Evolutionary conservation across 2,797 vertebrate species (phyloP).

Genomic region (Orientallactaga sibirica): DNA sequence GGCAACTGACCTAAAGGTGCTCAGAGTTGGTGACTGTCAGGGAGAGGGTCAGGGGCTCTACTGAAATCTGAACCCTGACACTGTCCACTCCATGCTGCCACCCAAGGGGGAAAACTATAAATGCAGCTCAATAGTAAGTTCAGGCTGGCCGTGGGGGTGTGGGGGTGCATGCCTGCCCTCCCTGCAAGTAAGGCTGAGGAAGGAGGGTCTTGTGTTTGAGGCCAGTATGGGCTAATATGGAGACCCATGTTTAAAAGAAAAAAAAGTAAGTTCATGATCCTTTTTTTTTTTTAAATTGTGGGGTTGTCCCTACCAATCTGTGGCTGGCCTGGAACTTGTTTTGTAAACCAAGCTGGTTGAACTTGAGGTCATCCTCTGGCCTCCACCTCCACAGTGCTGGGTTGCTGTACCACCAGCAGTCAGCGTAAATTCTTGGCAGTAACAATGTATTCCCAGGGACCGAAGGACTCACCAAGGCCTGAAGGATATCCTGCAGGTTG

Average conservation of each 20-base stretch:
- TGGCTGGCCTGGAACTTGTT: neutral
- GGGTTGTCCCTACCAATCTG: neutral
- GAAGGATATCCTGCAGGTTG: no score
- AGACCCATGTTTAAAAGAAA: neutral
- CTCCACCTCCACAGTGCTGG: neutral
- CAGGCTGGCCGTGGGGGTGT: neutral
- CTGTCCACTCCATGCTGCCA: neutral
- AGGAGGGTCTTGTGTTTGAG: neutral
- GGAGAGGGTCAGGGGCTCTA: neutral
- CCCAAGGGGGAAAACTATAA: neutral
- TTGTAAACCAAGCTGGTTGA: neutral
- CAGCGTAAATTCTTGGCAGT: neutral
- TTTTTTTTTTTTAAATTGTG: neutral
- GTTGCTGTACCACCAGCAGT: neutral
- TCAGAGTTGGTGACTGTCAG: neutral
- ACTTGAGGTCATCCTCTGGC: neutral
- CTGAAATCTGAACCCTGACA: neutral
- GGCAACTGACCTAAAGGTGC: neutral
- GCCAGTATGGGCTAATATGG: neutral
- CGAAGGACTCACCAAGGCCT: neutral
- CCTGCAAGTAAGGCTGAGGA: neutral
- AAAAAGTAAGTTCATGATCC: neutral
- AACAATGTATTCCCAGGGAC: slow-evolving; percentile 15
- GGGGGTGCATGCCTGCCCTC: neutral
- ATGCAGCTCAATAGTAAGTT: neutral